A percentile compares a stretch with the other conserved stretches of the same genome.
Conservation (phyloP, 2,888 invertebrate species). For the Spodoptera exigua region DNA sequence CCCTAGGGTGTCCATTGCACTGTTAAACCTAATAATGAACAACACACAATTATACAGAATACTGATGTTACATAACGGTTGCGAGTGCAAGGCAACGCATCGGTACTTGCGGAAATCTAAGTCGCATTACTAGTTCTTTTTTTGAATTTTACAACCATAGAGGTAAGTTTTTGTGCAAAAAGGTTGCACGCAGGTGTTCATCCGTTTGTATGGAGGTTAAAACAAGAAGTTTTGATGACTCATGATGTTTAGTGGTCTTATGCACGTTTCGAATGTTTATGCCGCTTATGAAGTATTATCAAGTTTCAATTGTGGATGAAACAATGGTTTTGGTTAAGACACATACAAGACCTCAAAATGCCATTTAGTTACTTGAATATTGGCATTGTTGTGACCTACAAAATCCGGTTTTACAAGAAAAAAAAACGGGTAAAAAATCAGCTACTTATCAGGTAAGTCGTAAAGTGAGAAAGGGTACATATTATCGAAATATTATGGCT, state of each 20-base stretch:
- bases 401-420: conserved; percentile 25
- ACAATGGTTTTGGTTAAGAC: too few relatives aligned
- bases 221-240: conserved; percentile 1
- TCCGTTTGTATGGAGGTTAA: neutral
- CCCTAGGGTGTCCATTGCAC: conserved; percentile 54
- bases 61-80: conserved; percentile 54
- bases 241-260: neutral
- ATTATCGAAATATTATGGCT: conserved; percentile 49
- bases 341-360: too few relatives aligned
- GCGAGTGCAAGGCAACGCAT: conserved; percentile 45
- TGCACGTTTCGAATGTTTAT: too few relatives aligned
- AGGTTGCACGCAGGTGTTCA: conserved; percentile 4
- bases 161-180: conserved; percentile 7
- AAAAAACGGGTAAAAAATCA: conserved; percentile 25
- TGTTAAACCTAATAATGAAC: conserved; percentile 48
- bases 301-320: too few relatives aligned
- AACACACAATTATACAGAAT: conserved; percentile 50
- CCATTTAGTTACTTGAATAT: too few relatives aligned
- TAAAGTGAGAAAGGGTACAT: conserved; percentile 41
- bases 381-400: too few relatives aligned
- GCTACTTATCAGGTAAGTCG: conserved; percentile 45
- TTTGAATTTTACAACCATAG: conserved; percentile 33
- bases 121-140: conserved; percentile 33
- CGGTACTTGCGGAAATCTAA: conserved; percentile 48
- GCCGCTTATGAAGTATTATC: too few relatives aligned